These are phyloP conservation scores for Drosophila lowei DNA, from an alignment of 1,140 invertebrate genomes.

Conservation along the genomic window DNA sequence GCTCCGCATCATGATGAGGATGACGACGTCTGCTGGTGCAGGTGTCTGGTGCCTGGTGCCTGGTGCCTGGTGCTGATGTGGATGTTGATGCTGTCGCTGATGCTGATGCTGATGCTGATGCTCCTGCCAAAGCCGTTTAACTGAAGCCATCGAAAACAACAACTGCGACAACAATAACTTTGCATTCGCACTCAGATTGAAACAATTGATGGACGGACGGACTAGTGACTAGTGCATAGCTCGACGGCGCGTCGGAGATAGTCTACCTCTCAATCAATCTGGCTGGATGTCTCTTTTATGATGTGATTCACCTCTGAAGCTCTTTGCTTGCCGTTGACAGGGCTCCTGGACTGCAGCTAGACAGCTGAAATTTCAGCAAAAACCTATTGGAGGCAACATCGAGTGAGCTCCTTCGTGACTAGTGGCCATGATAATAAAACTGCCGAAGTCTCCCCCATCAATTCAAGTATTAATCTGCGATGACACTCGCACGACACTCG, in stretches of 20 bases:
- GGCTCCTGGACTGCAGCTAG: not conserved
- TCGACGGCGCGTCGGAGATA: not conserved
- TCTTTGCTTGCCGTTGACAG: conserved; percentile 21
- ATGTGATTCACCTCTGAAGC: conserved; percentile 8
- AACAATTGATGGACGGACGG: conserved; percentile 54
- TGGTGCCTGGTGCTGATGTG: not conserved
- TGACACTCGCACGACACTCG: conserved; percentile 45
- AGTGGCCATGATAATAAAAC: conserved; percentile 39
- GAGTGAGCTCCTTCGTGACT: conserved; percentile 15
- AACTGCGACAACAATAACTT: conserved; percentile 36
- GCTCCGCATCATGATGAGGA: conserved; percentile 44
- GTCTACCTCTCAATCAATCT: conserved; percentile 23
- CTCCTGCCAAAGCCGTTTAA: conserved; percentile 25
- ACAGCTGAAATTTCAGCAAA: not conserved
- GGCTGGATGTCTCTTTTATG: conserved; percentile 14
- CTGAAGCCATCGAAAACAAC: conserved; percentile 44
- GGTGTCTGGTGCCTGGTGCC: not conserved
- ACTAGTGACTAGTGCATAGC: conserved; percentile 1
- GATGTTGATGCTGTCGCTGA: not conserved
- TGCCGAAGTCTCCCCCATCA: conserved; percentile 27
- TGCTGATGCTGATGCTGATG: not conserved
- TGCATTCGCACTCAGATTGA: conserved; percentile 51
- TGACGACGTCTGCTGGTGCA: conserved; percentile 10
- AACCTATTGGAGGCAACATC: conserved; percentile 6
- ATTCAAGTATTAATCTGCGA: conserved; percentile 41